These are phyloP conservation scores for Emydura subglobosa DNA, from an alignment of 2,113 vertebrate species.

Conservation along the genomic window DNA sequence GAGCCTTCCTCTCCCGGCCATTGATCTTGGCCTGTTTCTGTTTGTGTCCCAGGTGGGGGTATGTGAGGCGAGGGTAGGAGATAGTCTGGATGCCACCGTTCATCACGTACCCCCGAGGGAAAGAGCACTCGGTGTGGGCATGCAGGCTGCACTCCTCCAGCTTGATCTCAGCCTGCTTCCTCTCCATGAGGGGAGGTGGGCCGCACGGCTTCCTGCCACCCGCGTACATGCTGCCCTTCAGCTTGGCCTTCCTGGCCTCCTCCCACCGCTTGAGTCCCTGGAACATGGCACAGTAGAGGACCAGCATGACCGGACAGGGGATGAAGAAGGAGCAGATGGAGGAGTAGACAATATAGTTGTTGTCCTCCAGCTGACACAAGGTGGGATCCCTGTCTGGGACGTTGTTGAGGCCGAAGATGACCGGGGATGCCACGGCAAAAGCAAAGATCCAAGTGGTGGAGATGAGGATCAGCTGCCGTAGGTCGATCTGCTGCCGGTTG, in stretches of 20 bases:
- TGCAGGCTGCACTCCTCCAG: constrained; percentile 71
- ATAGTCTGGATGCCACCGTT: constrained; percentile 80
- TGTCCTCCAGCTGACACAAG: constrained; percentile 91
- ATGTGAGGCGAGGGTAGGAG: constrained; percentile 79
- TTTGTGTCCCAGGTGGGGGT: constrained; percentile 36
- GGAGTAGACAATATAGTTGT: constrained; percentile 92
- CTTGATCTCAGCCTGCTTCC: constrained; percentile 72
- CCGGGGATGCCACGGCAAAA: constrained; percentile 90
- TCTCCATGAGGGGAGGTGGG: constrained; percentile 74
- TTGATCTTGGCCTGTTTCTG: constrained; percentile 88
- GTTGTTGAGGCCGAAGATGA: constrained; percentile 93
- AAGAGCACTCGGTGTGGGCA: constrained; percentile 66
- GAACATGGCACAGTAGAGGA: constrained; percentile 92
- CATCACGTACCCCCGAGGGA: constrained; percentile 78
- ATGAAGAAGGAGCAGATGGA: constrained; percentile 97
- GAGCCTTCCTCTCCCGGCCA: constrained; percentile 91
- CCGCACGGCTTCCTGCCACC: constrained; percentile 69
- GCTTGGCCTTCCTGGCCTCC: constrained; percentile 84
- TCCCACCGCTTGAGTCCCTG: constrained; percentile 89
- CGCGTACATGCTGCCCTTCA: constrained; percentile 82
- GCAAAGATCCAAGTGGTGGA: constrained; percentile 93
- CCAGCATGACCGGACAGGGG: constrained; percentile 94
- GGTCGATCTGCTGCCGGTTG: constrained; percentile 87
- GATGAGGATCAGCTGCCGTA: constrained; percentile 88
- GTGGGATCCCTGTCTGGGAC: constrained; percentile 84